These are phyloP conservation scores for Arctia plantaginis DNA, from an alignment of 2,888 invertebrate genomes.

Conservation along the genomic window DNA sequence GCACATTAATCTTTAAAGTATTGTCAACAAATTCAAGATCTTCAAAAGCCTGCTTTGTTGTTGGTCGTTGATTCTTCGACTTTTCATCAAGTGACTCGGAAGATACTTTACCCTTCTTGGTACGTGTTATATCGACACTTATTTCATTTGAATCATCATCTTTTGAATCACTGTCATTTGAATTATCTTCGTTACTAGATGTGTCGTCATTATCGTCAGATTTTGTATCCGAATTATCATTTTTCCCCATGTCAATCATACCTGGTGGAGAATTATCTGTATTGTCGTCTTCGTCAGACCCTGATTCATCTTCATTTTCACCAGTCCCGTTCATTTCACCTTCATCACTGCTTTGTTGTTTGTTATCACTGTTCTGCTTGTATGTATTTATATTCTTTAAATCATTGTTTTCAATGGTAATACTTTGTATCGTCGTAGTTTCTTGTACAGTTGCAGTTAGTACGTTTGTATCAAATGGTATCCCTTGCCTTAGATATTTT, in stretches of 20 bases:
- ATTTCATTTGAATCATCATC: conserved; percentile 36
- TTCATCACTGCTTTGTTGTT: conserved; percentile 3
- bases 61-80: neutral
- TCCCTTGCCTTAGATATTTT: conserved; percentile 1
- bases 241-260: neutral
- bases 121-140: conserved; percentile 13
- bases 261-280: neutral
- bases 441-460: neutral
- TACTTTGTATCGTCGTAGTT: neutral
- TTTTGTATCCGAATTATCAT: neutral
- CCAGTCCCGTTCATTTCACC: neutral
- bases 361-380: conserved; percentile 5
- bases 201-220: neutral
- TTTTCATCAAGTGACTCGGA: neutral
- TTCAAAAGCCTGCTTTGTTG: neutral
- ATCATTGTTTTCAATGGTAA: neutral
- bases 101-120: neutral
- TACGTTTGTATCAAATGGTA: neutral
- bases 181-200: conserved; percentile 21
- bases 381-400: neutral
- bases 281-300: conserved; percentile 25
- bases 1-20: conserved; percentile 52
- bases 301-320: conserved; percentile 16
- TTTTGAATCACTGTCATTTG: conserved; percentile 27
- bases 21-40: conserved; percentile 32